A percentile compares a stretch with the other conserved stretches of the same genome.
phyloP scores from a whole-genome alignment of 2,888 invertebrate species.

The Fabriciana adippe region DNA sequence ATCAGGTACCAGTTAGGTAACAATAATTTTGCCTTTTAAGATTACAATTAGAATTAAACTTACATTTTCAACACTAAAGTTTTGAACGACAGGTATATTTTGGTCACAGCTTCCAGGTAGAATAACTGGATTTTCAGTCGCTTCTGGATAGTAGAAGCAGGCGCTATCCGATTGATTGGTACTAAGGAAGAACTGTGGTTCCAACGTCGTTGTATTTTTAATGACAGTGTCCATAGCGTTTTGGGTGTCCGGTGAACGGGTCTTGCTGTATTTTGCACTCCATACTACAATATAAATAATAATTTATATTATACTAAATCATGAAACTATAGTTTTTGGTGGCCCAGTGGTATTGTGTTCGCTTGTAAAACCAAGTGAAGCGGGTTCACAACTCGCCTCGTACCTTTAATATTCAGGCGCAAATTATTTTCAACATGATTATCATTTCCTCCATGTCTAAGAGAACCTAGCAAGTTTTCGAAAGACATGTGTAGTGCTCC shows the following conservation, averaged over 20 bases:
- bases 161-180: slow-evolving; percentile 56
- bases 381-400: too few species aligned
- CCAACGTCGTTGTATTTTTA: slow-evolving; percentile 49
- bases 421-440: too few species aligned
- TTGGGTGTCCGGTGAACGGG: slow-evolving; percentile 49
- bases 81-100: slow-evolving; percentile 53
- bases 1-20: not conserved
- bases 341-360: too few species aligned
- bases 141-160: slow-evolving; percentile 69
- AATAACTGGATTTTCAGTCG: slow-evolving; percentile 52
- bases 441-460: too few species aligned
- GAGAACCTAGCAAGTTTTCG: too few species aligned
- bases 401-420: too few species aligned
- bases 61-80: slow-evolving; percentile 57
- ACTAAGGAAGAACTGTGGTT: slow-evolving; percentile 52
- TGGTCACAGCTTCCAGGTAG: slow-evolving; percentile 67
- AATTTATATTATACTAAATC: not conserved
- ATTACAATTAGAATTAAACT: not conserved
- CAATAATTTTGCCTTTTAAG: not conserved
- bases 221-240: slow-evolving; percentile 50
- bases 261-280: slow-evolving; percentile 69
- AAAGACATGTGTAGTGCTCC: too few species aligned
- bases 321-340: too few species aligned
- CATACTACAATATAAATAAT: slow-evolving; percentile 55
- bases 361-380: too few species aligned